Conservation (phyloP, 2,113 vertebrate species). For the Clarias magur region DNA sequence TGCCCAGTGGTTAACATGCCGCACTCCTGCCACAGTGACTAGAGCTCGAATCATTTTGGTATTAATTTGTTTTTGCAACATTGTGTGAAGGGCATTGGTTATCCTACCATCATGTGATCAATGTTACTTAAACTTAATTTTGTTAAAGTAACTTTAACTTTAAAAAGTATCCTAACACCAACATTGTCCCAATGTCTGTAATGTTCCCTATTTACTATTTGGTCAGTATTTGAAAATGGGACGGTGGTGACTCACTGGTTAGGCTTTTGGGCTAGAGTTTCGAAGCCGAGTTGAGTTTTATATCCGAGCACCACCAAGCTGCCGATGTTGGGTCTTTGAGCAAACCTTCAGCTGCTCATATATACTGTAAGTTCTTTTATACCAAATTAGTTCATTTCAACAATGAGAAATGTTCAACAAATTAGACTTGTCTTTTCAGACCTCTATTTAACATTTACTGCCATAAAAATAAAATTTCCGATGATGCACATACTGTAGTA, state of each 20-base stretch:
- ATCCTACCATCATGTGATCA: no score
- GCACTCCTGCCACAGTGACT: no score
- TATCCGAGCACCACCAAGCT: not conserved
- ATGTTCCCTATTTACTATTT: not conserved
- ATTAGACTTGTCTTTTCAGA: not conserved
- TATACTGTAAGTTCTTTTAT: not conserved
- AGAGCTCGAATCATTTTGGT: no score
- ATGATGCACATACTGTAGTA: not conserved
- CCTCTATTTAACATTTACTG: not conserved
- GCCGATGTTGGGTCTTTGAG: not conserved
- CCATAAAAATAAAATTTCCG: not conserved
- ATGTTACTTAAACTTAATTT: no score
- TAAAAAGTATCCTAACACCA: no score
- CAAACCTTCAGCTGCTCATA: not conserved
- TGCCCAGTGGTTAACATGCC: no score
- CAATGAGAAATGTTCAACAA: not conserved
- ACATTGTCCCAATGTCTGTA: no score
- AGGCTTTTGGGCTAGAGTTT: not conserved
- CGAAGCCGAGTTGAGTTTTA: not conserved
- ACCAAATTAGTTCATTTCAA: not conserved
- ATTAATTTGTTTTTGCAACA: no score
- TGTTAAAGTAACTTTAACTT: no score
- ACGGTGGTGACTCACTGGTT: not conserved
- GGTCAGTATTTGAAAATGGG: not conserved
- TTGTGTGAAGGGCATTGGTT: no score